Conservation (phyloP, 2,113 vertebrate genomes). For the Daphoenositta chrysoptera region DNA sequence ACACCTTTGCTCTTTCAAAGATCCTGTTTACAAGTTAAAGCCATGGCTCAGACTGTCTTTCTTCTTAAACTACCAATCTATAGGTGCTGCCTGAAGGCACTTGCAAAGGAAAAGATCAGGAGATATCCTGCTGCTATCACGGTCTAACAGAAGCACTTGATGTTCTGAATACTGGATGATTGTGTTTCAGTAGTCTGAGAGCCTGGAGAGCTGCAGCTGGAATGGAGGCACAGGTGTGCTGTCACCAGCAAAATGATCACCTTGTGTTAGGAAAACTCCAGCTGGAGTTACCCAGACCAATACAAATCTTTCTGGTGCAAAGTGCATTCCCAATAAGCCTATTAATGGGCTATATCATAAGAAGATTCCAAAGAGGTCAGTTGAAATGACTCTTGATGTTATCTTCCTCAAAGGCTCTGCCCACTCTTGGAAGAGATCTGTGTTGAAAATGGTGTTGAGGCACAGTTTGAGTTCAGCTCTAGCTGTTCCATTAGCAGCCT, state of each 20-base stretch:
- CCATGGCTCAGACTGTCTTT: slow-evolving; percentile 38
- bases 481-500: slow-evolving; percentile 2
- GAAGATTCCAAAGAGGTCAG: neutral
- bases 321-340: neutral
- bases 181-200: neutral
- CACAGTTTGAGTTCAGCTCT: slow-evolving; percentile 7
- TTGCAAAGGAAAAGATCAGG: neutral
- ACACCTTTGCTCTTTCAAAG: slow-evolving; percentile 67
- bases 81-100: slow-evolving; percentile 27
- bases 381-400: slow-evolving; percentile 1
- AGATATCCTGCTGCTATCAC: slow-evolving; percentile 21
- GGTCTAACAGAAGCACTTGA: neutral
- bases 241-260: slow-evolving; percentile 3
- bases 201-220: neutral
- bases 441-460: neutral
- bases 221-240: neutral
- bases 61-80: neutral
- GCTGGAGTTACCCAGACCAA: neutral
- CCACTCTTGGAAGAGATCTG: neutral
- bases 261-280: neutral
- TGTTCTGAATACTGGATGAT: neutral
- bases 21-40: slow-evolving; percentile 68
- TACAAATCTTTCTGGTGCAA: neutral
- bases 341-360: neutral
- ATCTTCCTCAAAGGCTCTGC: neutral